These are phyloP conservation scores for Coregonus ussuriensis DNA, from an alignment of 2,797 vertebrate genomes.

Conservation along the genomic window DNA sequence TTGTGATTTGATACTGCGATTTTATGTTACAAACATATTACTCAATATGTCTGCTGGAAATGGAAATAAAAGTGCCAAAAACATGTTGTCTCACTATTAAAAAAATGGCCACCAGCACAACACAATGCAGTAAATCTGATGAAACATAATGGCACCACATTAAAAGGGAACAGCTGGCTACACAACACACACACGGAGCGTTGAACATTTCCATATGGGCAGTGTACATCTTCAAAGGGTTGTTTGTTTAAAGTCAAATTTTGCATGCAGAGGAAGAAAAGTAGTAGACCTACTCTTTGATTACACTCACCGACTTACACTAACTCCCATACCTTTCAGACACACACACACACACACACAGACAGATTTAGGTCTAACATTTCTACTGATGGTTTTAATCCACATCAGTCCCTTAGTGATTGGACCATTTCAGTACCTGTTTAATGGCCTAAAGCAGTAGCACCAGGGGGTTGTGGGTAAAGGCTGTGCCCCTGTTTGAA, in stretches of 20 bases:
- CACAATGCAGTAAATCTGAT: slow-evolving; percentile 52
- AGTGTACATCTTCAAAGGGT: slow-evolving; percentile 69
- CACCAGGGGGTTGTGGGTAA: slow-evolving; percentile 15
- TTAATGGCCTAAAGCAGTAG: slow-evolving; percentile 17
- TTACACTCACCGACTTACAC: slow-evolving; percentile 54
- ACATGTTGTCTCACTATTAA: slow-evolving; percentile 25
- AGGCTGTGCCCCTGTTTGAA: background rate
- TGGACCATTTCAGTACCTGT: slow-evolving; percentile 26
- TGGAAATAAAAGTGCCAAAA: slow-evolving; percentile 20
- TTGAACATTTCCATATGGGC: slow-evolving; percentile 72
- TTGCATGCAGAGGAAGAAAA: slow-evolving; percentile 68
- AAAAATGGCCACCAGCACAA: slow-evolving; percentile 30
- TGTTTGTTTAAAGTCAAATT: slow-evolving; percentile 62
- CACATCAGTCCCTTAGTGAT: background rate
- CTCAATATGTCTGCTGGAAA: too few relatives aligned
- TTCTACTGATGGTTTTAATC: background rate
- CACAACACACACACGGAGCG: slow-evolving; percentile 30
- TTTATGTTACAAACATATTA: too few relatives aligned
- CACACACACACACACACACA: background rate
- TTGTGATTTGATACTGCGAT: too few relatives aligned
- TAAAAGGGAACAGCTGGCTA: slow-evolving; percentile 62
- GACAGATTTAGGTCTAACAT: too few relatives aligned
- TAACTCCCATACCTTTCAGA: slow-evolving; percentile 34
- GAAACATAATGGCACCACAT: slow-evolving; percentile 63
- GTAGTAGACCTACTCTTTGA: slow-evolving; percentile 52